A percentile compares a stretch with the other conserved stretches of the same genome.
Conservation (phyloP, 2,888 invertebrate genomes). For the Hypena proboscidalis region DNA sequence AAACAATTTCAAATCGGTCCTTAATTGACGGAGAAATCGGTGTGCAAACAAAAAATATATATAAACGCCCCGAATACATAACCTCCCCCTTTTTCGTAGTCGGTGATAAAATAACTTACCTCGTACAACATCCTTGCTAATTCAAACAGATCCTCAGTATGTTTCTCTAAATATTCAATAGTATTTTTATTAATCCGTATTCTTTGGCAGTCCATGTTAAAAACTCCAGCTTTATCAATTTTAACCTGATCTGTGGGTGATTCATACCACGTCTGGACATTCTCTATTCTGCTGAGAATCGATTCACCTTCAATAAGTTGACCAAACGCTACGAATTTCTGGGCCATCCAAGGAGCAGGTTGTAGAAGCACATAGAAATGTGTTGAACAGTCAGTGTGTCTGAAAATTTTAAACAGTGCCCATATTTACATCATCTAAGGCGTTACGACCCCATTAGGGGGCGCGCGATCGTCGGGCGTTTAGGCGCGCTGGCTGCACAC, state of each 20-base stretch:
- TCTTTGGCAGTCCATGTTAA: conserved; percentile 69
- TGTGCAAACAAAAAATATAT: too few relatives aligned
- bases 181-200: conserved; percentile 62
- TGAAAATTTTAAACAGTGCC: conserved; percentile 49
- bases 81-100: too few relatives aligned
- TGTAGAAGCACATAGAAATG: conserved; percentile 89
- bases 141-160: conserved; percentile 64
- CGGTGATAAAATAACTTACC: too few relatives aligned
- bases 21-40: too few relatives aligned
- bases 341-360: conserved; percentile 89
- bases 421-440: too few relatives aligned
- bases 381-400: conserved; percentile 87
- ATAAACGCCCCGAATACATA: too few relatives aligned
- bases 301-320: conserved; percentile 88
- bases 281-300: conserved; percentile 86
- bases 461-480: too few relatives aligned
- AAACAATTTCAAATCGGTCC: too few relatives aligned
- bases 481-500: too few relatives aligned
- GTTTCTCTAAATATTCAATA: conserved; percentile 63
- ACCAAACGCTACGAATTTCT: conserved; percentile 90
- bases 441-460: too few relatives aligned
- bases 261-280: conserved; percentile 86
- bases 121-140: conserved; percentile 61
- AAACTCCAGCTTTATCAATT: conserved; percentile 63
- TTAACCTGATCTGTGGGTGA: conserved; percentile 72